phyloP scores from a whole-genome alignment of 1,140 invertebrate species.

The Ceratina japonica region DNA sequence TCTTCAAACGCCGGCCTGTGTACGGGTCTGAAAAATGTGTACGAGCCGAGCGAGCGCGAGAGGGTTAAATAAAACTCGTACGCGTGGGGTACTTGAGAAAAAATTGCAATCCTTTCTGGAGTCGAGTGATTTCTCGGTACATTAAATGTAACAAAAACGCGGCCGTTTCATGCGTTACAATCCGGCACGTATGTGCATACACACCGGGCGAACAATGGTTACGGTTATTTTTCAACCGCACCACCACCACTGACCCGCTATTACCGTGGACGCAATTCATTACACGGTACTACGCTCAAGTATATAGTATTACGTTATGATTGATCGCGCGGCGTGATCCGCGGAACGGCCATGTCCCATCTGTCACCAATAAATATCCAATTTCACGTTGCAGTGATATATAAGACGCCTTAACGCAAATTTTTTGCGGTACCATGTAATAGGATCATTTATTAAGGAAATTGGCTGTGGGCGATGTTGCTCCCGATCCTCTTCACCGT shows the following conservation, averaged over 20 bases:
- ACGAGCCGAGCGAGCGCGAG: too few relatives aligned
- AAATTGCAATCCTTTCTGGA: too few relatives aligned
- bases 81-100: too few relatives aligned
- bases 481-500: slow-evolving; percentile 58
- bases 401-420: slow-evolving; percentile 77
- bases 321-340: slow-evolving; percentile 76
- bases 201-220: slow-evolving; percentile 61
- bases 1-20: too few relatives aligned
- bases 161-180: background rate
- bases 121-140: too few relatives aligned
- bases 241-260: slow-evolving; percentile 66
- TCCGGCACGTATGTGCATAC: slow-evolving; percentile 15
- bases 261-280: slow-evolving; percentile 73
- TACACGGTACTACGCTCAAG: slow-evolving; percentile 64
- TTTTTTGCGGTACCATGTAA: slow-evolving; percentile 74
- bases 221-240: slow-evolving; percentile 73
- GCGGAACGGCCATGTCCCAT: slow-evolving; percentile 75
- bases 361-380: slow-evolving; percentile 80
- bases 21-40: too few relatives aligned
- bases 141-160: too few relatives aligned
- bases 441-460: slow-evolving; percentile 79
- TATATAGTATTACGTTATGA: slow-evolving; percentile 75
- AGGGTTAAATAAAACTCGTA: too few relatives aligned
- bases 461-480: slow-evolving; percentile 71
- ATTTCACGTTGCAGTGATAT: slow-evolving; percentile 78